These are phyloP conservation scores for Heterocephalus glaber DNA, from an alignment of 2,113 vertebrate genomes.

Conservation along the genomic window DNA sequence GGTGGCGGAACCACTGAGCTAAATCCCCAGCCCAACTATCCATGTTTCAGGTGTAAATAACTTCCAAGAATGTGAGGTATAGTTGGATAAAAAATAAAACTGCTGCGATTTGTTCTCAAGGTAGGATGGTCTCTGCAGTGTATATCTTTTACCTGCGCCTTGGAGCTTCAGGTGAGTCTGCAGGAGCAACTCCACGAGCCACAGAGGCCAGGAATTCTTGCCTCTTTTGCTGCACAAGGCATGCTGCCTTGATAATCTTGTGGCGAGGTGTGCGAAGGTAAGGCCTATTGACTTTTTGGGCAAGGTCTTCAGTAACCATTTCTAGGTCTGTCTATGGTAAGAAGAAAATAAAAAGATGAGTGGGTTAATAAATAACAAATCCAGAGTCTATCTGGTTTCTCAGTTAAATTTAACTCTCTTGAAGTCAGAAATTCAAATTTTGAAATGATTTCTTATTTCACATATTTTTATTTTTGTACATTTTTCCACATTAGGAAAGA, in stretches of 20 bases:
- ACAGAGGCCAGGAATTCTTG: constrained; percentile 98
- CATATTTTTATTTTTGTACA: neutral
- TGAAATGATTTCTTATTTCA: constrained; percentile 33
- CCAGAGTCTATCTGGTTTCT: neutral
- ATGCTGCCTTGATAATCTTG: constrained; percentile 97
- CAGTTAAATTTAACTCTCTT: constrained; percentile 37
- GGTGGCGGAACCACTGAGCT: too few relatives aligned
- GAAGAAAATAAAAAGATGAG: neutral
- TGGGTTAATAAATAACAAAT: neutral
- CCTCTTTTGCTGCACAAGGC: constrained; percentile 97
- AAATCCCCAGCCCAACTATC: too few relatives aligned
- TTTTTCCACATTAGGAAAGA: constrained; percentile 13
- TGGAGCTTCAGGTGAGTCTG: constrained; percentile 96
- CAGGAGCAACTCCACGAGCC: constrained; percentile 96
- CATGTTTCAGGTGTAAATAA: constrained; percentile 10
- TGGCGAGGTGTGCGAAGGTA: constrained; percentile 98
- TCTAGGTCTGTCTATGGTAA: constrained; percentile 94
- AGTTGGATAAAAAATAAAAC: neutral
- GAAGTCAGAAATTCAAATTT: constrained; percentile 48
- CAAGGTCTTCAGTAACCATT: constrained; percentile 99
- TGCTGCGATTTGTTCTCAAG: neutral
- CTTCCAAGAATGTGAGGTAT: neutral
- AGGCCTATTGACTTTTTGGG: constrained; percentile 99
- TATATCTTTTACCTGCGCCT: constrained; percentile 91
- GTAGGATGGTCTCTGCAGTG: neutral